These are phyloP conservation scores for Oreocharis arfaki DNA, from an alignment of 2,113 vertebrate genomes.

Conservation along the genomic window DNA sequence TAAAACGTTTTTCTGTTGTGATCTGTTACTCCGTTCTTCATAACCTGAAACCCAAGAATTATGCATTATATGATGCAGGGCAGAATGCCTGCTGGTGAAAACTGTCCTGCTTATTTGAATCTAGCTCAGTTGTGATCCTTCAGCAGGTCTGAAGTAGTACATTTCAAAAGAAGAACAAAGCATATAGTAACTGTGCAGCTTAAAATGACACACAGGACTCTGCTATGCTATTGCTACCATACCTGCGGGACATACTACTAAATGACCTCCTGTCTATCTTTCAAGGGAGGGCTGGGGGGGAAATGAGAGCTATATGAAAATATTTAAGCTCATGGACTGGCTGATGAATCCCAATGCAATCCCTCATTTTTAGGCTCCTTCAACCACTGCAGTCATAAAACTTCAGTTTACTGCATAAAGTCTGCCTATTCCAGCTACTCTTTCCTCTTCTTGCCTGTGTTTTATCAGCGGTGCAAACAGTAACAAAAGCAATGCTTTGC, in stretches of 20 bases:
- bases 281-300: too few species aligned
- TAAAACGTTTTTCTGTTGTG: neutral
- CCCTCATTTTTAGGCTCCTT: neutral
- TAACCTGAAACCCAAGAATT: neutral
- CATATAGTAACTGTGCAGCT: neutral
- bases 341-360: neutral
- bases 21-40: neutral
- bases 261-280: neutral
- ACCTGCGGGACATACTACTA: neutral
- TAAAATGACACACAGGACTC: neutral
- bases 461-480: neutral
- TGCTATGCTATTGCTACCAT: neutral
- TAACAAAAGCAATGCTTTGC: neutral
- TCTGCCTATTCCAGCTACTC: neutral
- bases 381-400: neutral
- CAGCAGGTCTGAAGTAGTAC: neutral
- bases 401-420: neutral
- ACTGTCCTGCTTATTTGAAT: neutral
- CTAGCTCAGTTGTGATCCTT: neutral
- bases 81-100: neutral
- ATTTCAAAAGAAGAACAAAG: neutral
- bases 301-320: neutral
- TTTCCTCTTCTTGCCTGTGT: neutral
- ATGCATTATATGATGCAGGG: neutral
- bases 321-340: neutral